Conservation (phyloP, 1,140 invertebrate genomes). For the Brachionus asplanchnoidis region DNA sequence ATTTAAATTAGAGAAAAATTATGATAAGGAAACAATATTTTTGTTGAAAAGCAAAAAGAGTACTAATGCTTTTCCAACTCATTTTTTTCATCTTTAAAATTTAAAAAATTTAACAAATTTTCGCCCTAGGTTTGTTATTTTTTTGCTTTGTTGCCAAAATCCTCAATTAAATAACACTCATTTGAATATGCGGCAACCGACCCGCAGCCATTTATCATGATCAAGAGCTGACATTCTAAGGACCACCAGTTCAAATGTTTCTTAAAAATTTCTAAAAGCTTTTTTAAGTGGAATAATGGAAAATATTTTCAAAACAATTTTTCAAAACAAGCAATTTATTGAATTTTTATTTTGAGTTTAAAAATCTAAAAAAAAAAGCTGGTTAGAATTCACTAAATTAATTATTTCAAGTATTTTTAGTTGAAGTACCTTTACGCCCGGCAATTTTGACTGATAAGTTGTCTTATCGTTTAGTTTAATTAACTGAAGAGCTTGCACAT, state of each 20-base stretch:
- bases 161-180: neutral
- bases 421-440: neutral
- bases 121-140: neutral
- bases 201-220: neutral
- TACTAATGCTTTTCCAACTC: neutral
- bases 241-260: neutral
- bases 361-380: neutral
- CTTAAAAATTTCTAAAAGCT: neutral
- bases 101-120: neutral
- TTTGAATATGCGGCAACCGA: neutral
- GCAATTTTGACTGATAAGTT: neutral
- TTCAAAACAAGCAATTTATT: neutral
- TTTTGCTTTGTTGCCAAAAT: neutral
- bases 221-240: neutral
- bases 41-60: neutral
- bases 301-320: neutral
- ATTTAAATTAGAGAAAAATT: neutral
- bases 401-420: neutral
- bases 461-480: neutral
- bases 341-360: neutral
- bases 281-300: neutral
- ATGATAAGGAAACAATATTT: slow-evolving; percentile 4
- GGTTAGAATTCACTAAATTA: neutral
- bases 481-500: neutral
- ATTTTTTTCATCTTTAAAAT: neutral